phyloP scores from a whole-genome alignment of 2,113 vertebrate species.

The Dicentrarchus labrax region DNA sequence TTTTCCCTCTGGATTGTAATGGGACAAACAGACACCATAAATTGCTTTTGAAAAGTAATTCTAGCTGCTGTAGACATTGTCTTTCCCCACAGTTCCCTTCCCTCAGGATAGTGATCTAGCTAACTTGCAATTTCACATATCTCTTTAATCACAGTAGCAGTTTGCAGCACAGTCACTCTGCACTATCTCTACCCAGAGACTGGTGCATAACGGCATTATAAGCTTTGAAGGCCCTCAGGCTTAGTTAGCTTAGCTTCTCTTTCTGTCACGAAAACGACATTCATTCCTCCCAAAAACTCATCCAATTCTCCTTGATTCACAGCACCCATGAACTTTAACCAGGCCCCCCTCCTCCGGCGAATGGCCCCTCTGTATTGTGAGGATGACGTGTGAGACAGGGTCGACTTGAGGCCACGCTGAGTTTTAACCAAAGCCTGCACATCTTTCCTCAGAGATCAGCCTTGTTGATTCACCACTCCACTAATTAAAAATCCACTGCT shows the following conservation, averaged over 20 bases:
- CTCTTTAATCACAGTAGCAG: constrained; percentile 49
- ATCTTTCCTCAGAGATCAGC: constrained; percentile 57
- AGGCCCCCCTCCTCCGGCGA: constrained; percentile 9
- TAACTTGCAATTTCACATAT: constrained; percentile 44
- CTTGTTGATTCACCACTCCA: constrained; percentile 63
- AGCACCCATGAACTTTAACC: constrained; percentile 51
- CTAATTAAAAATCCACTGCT: constrained; percentile 72
- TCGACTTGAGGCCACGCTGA: constrained; percentile 43
- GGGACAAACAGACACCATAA: constrained; percentile 7
- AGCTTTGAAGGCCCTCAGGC: constrained; percentile 28
- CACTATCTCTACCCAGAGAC: constrained; percentile 31
- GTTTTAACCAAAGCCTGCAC: constrained; percentile 53
- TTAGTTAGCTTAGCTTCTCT: constrained; percentile 28
- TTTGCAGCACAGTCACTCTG: constrained; percentile 10
- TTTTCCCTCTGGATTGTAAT: background rate
- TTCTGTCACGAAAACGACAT: constrained; percentile 48
- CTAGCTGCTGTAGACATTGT: background rate
- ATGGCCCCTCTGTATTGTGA: constrained; percentile 34
- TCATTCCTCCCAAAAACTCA: constrained; percentile 37
- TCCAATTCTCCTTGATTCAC: constrained; percentile 42
- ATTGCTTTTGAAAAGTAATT: constrained; percentile 10
- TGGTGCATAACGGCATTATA: constrained; percentile 35
- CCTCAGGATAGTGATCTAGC: constrained; percentile 41
- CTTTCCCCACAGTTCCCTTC: constrained; percentile 1
- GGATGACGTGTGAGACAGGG: constrained; percentile 33